A percentile compares a stretch with the other conserved stretches of the same genome.
phyloP scores from a whole-genome alignment of 2,113 vertebrate species.

The Nycticryphes semicollaris region DNA sequence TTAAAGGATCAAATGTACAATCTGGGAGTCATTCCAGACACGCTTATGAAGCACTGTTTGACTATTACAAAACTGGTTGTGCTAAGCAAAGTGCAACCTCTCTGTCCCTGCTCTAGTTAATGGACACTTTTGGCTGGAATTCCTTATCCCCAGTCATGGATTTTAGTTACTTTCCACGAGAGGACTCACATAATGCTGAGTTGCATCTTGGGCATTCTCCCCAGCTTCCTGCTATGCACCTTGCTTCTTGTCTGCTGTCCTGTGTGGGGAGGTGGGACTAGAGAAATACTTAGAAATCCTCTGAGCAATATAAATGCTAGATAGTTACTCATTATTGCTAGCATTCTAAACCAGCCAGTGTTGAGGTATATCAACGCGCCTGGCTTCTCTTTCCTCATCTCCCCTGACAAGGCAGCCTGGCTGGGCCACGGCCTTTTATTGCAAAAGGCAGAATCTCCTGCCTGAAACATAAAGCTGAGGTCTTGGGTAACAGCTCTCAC shows the following conservation, averaged over 20 bases:
- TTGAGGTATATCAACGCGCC: rapidly evolving
- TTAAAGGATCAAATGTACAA: background rate
- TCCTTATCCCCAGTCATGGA: background rate
- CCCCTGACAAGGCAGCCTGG: background rate
- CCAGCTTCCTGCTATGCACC: background rate
- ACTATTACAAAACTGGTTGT: background rate
- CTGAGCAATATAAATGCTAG: background rate
- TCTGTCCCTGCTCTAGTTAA: background rate
- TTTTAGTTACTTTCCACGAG: background rate
- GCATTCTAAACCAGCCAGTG: background rate
- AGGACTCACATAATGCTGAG: background rate
- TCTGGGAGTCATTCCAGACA: background rate
- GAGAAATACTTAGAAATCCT: background rate
- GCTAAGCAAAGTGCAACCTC: background rate
- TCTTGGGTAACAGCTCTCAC: background rate
- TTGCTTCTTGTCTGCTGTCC: background rate
- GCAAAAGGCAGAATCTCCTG: background rate
- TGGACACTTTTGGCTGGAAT: background rate
- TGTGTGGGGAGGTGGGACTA: background rate
- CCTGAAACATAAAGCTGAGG: background rate
- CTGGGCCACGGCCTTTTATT: background rate
- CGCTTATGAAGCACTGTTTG: background rate
- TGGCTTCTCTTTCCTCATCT: background rate
- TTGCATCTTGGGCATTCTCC: background rate
- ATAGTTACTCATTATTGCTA: background rate